A percentile compares a stretch with the other conserved stretches of the same genome.
phyloP scores from a whole-genome alignment of 1,140 invertebrate genomes.

The Tribolium madens region DNA sequence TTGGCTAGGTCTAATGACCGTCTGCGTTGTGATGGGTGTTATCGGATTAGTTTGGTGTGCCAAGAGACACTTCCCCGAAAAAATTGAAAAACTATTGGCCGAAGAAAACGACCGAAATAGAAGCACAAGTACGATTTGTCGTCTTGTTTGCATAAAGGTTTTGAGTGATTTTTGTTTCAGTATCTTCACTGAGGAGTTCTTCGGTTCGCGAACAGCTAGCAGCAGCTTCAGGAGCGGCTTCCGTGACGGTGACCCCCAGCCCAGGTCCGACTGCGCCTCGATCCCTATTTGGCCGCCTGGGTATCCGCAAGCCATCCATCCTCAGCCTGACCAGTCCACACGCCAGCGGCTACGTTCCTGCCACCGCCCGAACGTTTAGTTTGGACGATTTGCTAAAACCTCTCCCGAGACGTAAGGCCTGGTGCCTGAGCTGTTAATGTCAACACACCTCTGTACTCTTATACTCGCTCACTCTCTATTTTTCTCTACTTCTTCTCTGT shows the following conservation, averaged over 20 bases:
- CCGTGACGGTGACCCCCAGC: constrained; percentile 64
- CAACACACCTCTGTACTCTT: constrained; percentile 42
- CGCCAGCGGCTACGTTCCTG: constrained; percentile 67
- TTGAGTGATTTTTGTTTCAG: constrained; percentile 47
- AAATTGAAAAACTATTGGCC: constrained; percentile 83
- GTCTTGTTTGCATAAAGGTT: too few species aligned
- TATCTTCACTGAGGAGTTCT: constrained; percentile 61
- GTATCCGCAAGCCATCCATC: constrained; percentile 84
- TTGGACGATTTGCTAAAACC: constrained; percentile 85
- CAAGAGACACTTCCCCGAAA: constrained; percentile 84
- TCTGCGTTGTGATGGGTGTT: constrained; percentile 78
- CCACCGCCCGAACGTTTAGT: constrained; percentile 77
- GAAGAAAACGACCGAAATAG: constrained; percentile 80
- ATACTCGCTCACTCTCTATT: constrained; percentile 34
- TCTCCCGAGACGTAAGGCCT: constrained; percentile 77
- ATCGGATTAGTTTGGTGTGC: constrained; percentile 84
- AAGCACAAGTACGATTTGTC: constrained; percentile 66
- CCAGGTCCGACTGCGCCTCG: constrained; percentile 67
- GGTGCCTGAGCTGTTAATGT: constrained; percentile 56
- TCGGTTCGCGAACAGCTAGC: constrained; percentile 66
- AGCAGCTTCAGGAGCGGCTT: constrained; percentile 60
- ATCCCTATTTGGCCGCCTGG: constrained; percentile 79
- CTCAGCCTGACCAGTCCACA: constrained; percentile 77
- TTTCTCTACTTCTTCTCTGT: constrained; percentile 43
- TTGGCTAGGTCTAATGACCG: constrained; percentile 84